Percentiles rank a stretch among this genome's conserved stretches.
Conservation (phyloP, 2,888 invertebrate genomes). For the Nephrotoma appendiculata region DNA sequence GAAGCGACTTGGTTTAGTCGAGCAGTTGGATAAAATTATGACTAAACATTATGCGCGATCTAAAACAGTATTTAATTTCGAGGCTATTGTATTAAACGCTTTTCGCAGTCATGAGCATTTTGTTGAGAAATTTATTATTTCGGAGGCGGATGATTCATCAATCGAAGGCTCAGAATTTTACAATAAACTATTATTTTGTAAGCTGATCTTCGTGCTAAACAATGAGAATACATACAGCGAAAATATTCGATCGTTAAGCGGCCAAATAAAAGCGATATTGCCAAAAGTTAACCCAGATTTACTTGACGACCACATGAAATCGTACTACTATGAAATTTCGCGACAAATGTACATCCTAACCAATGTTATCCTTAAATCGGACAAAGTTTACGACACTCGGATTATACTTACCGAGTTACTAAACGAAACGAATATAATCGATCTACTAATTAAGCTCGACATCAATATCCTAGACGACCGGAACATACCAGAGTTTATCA, state of each 20-base stretch:
- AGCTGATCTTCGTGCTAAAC: neutral
- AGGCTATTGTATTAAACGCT: neutral
- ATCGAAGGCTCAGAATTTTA: neutral
- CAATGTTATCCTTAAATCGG: neutral
- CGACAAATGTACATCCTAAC: neutral
- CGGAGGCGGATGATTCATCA: neutral
- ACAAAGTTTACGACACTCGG: neutral
- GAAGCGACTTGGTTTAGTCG: neutral
- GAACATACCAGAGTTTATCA: neutral
- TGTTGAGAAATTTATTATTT: neutral
- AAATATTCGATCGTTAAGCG: neutral
- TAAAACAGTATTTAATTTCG: neutral
- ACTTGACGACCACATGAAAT: neutral
- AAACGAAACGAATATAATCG: neutral
- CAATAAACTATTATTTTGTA: neutral
- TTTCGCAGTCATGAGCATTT: neutral
- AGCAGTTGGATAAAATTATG: neutral
- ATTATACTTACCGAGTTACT: neutral
- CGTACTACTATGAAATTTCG: neutral
- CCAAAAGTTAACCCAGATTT: neutral
- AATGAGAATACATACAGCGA: neutral
- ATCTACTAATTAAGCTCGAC: neutral
- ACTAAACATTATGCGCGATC: neutral
- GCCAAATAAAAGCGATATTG: neutral
- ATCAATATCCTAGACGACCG: neutral